Evolutionary conservation across 1,140 invertebrate species (phyloP), one percentile per base, ranked within the genome.

Genomic region (Pseudomyrmex gracilis): DNA sequence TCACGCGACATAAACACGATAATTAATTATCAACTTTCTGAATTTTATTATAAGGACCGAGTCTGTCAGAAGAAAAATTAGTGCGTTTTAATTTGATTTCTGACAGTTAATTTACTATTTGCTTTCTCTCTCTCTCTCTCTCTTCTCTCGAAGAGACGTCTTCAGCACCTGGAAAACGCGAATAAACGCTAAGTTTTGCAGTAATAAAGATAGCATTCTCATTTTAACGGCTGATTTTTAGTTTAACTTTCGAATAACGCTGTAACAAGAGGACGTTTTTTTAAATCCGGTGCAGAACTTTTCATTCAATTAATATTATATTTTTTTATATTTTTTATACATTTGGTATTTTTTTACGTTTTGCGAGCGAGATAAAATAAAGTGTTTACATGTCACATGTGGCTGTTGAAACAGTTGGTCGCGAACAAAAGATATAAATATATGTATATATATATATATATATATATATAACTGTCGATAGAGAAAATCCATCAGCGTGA

Each of bases 11-110:
- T 61, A 67, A 57, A 66, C 53, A 53, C 7, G 53, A 9, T 64
- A 64, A 87, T 86, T 86, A 86, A 83, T 83, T 83, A 83, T 71
- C 47, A 49, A 71, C 10, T 10, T 49, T 10, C 53, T 20, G 13
- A 67, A 66, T 77, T 34, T 67, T 4, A 66, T 63, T 63, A 49
- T 34, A 34, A 5, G 7, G 34, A 47, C 8, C 24, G 13, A 4
- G n/a, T 76, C n/a, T 15, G 8, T 20, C 43, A 15, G 24, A 34
- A 49, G 15, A 20, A 43, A 77, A 67, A 34, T 66, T 66, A 43
- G 7, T 66, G 15, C 9, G 57, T 5, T 24, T 55, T 53, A 74
- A 63, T 63, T 66, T 49, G 64, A 58, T 64, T 13, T 53, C n/a
- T 15, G 24, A 20, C 10, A 49, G 22, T 60, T 51, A 74, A 63